These are phyloP conservation scores for Himalopsyche phryganea DNA, from an alignment of 1,140 invertebrate species.

Conservation along the genomic window DNA sequence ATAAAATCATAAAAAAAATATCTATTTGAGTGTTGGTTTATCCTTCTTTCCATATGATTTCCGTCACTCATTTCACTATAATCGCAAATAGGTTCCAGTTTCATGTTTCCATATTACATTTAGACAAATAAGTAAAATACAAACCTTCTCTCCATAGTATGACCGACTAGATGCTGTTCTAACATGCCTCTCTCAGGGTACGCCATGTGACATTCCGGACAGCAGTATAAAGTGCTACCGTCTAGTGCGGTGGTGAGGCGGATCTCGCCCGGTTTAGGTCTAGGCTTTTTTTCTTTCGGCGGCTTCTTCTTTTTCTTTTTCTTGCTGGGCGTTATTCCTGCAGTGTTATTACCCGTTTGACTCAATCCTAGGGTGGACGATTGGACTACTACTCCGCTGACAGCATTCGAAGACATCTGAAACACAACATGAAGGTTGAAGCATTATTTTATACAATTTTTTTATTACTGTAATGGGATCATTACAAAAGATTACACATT, in stretches of 20 bases:
- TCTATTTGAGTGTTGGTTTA: too few relatives aligned
- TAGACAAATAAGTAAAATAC: too few relatives aligned
- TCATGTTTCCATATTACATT: too few relatives aligned
- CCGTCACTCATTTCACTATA: too few relatives aligned
- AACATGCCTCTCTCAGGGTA: slow-evolving; percentile 77
- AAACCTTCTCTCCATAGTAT: slow-evolving; percentile 69
- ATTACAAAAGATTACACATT: too few relatives aligned
- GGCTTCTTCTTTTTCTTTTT: slow-evolving; percentile 82
- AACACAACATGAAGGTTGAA: background rate
- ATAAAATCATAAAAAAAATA: too few relatives aligned
- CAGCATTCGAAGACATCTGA: slow-evolving; percentile 41
- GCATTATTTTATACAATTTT: background rate
- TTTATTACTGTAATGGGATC: too few relatives aligned
- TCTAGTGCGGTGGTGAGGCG: slow-evolving; percentile 76
- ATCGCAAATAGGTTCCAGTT: too few relatives aligned
- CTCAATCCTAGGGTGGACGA: slow-evolving; percentile 55
- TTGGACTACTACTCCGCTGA: slow-evolving; percentile 55
- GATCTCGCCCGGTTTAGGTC: slow-evolving; percentile 79
- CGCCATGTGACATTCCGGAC: slow-evolving; percentile 82
- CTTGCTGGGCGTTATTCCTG: slow-evolving; percentile 53
- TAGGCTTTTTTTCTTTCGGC: slow-evolving; percentile 73
- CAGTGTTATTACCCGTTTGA: slow-evolving; percentile 45
- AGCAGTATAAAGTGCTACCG: slow-evolving; percentile 78
- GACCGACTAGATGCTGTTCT: slow-evolving; percentile 76
- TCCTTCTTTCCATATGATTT: too few relatives aligned